Conservation (phyloP, 1,140 invertebrate species). For the Polyergus mexicanus region DNA sequence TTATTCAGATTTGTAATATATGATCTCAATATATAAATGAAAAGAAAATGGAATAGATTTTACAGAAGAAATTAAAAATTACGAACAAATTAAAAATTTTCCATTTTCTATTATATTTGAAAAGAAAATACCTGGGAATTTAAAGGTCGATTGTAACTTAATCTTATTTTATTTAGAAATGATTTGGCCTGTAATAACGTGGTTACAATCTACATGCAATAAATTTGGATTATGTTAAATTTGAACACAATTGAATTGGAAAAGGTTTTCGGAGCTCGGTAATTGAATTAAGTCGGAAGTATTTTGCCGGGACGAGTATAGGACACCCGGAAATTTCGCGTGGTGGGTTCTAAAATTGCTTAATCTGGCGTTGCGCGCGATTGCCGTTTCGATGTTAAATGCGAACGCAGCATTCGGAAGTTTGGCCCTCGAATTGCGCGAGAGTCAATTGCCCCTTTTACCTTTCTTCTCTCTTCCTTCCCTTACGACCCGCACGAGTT, state of each 20-base stretch:
- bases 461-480: conserved; percentile 43
- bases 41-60: background rate
- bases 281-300: conserved; percentile 61
- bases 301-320: conserved; percentile 28
- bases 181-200: conserved; percentile 27
- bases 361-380: conserved; percentile 62
- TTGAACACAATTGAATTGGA: conserved; percentile 45
- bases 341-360: conserved; percentile 64
- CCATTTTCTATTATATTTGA: too few relatives aligned
- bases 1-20: background rate
- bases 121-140: background rate
- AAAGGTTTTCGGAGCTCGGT: conserved; percentile 22
- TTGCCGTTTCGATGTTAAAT: conserved; percentile 71
- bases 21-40: background rate
- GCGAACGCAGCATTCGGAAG: conserved; percentile 68
- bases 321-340: conserved; percentile 56
- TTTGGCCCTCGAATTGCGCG: conserved; percentile 61
- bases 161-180: conserved; percentile 28
- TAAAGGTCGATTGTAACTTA: background rate
- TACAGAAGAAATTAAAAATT: too few relatives aligned
- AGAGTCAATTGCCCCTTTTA: conserved; percentile 61
- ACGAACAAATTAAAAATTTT: background rate
- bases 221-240: conserved; percentile 57
- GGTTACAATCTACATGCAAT: conserved; percentile 9
- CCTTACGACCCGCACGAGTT: conserved; percentile 57